Conservation (phyloP, 2,113 vertebrate genomes). For the Talpa occidentalis region DNA sequence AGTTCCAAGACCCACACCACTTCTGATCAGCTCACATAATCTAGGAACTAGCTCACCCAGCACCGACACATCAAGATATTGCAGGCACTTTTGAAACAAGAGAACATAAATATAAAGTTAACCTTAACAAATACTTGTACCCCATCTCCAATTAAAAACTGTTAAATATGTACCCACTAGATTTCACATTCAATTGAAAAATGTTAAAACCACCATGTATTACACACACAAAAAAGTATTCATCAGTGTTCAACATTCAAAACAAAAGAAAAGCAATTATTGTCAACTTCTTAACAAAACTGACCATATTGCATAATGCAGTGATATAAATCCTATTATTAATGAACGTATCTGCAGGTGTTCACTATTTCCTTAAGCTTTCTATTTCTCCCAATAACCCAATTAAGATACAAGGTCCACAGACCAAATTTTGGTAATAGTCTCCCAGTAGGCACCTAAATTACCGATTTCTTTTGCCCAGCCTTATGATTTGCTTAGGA, state of each 20-base stretch:
- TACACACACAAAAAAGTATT: conserved; percentile 19
- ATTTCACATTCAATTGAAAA: conserved; percentile 48
- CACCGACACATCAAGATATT: conserved; percentile 95
- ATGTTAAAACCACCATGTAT: neutral
- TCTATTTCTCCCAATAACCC: neutral
- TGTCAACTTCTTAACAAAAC: neutral
- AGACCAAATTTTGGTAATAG: neutral
- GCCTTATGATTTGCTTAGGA: neutral
- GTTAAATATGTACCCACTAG: conserved; percentile 2
- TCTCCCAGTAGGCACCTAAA: neutral
- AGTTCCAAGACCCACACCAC: conserved; percentile 96
- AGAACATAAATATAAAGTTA: conserved; percentile 31
- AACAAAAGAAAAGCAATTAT: conserved; percentile 23
- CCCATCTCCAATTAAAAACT: conserved; percentile 2
- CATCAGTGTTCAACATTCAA: neutral
- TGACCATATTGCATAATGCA: neutral
- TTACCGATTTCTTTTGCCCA: neutral
- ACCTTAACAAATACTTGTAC: neutral
- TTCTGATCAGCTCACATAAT: conserved; percentile 96
- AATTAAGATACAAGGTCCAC: conserved; percentile 9
- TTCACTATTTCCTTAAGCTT: conserved; percentile 18
- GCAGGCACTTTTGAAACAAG: conserved; percentile 93
- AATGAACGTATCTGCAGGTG: neutral
- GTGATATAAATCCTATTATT: neutral
- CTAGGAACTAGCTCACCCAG: conserved; percentile 94